phyloP scores from a whole-genome alignment of 1,140 invertebrate species.

The Drosophila sp. region DNA sequence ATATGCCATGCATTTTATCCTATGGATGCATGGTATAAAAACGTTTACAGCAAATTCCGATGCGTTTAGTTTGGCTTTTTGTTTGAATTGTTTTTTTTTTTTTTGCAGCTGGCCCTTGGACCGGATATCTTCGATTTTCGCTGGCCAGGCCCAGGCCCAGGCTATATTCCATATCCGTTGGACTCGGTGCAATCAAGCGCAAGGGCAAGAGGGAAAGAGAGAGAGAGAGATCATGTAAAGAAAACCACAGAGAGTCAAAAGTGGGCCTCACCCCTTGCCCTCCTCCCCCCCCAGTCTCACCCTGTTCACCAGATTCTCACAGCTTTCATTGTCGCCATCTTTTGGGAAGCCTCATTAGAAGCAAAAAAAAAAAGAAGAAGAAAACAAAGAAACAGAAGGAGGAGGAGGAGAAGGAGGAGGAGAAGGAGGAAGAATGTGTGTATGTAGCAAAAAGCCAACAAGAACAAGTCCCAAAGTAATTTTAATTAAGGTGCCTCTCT shows the following conservation, averaged over 20 bases:
- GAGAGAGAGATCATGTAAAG: slow-evolving; percentile 10
- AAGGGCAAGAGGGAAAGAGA: slow-evolving; percentile 7
- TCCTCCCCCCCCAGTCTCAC: background rate
- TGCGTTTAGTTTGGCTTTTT: background rate
- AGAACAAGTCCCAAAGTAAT: slow-evolving; percentile 42
- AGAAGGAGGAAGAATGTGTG: background rate
- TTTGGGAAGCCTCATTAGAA: slow-evolving; percentile 19
- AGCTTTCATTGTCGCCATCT: slow-evolving; percentile 45
- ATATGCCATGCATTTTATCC: no score
- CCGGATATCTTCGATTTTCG: slow-evolving; percentile 74
- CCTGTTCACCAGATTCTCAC: slow-evolving; percentile 33
- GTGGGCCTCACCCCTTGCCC: slow-evolving; percentile 4
- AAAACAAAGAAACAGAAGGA: background rate
- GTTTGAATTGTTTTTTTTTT: slow-evolving; percentile 25
- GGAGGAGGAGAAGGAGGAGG: background rate
- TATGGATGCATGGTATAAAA: background rate
- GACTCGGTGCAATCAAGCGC: slow-evolving; percentile 46
- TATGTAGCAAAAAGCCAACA: background rate
- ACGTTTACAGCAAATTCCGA: background rate
- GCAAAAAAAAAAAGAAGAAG: background rate
- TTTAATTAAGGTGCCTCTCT: slow-evolving; percentile 67
- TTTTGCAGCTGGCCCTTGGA: slow-evolving; percentile 35
- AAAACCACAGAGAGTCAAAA: slow-evolving; percentile 57
- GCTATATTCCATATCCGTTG: slow-evolving; percentile 63
- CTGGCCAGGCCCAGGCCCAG: slow-evolving; percentile 28